Evolutionary conservation across 2,888 invertebrate species (phyloP), one percentile per base, ranked within the genome.

Genomic region (Polydrusus pterygomalis): DNA sequence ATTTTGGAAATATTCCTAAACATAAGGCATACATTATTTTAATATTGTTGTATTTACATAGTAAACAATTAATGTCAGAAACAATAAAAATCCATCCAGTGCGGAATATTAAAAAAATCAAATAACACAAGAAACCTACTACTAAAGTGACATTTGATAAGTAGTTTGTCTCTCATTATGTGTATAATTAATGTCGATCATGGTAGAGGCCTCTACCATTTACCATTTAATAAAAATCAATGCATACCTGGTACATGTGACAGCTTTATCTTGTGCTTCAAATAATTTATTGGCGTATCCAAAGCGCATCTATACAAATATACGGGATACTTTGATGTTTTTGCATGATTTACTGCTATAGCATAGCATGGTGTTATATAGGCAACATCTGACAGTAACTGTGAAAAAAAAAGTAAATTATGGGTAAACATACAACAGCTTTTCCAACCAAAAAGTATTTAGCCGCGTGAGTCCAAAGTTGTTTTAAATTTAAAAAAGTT

Each of bases 281-380:
- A 65, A 15, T 79, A 77, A 70, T 82, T 82, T 40, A 82, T 63
- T 17, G 80, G 69, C 0, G 80, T 81, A 38, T 84, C 83, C 11
- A 82, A 45, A n/a, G 45, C 34, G 10, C 45, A 64, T 17, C 17
- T 81, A 64, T 70, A 70, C 10, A 70, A 47, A 34, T 54, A 70
- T 45, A 70, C 47, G 0, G 70, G 70, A 13, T 20, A 34, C 47
- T 70, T 58, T 6, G 60, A 60, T 20, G 70, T 45, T 47, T 70
- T 58, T n/a, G 51, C 40, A 25, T 45, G 38, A 62, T 45, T 64
- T 0, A 64, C 45, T 38, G 64, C 64, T 13, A 20, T 34, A 3
- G 64, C 64, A 45, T 47, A 49, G 18, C 47, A 38, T 10, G 47
- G 47, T 45, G 49, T 49, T 18, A 64, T 30, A 17, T 64, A 64